Evolutionary conservation across 2,888 invertebrate genomes (phyloP).

Genomic region (Schrankia costaestrigalis): DNA sequence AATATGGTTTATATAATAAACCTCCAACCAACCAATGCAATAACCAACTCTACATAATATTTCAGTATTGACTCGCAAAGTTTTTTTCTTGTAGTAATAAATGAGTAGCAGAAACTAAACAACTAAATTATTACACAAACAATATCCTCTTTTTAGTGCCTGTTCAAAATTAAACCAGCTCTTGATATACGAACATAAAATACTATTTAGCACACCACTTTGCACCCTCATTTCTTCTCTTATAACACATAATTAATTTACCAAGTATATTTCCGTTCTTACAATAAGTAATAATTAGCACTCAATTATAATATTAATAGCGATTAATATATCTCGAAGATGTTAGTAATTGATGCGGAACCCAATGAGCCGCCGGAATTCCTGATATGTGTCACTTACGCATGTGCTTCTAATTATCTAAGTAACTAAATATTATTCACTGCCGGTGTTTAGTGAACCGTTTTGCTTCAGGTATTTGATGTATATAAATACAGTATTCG

Average conservation of each 20-base stretch:
- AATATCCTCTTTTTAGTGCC: too few species aligned
- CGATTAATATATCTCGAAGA: slow-evolving; percentile 37
- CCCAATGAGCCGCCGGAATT: slow-evolving; percentile 52
- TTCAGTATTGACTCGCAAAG: too few species aligned
- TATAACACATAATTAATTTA: slow-evolving; percentile 15
- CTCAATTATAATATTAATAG: slow-evolving; percentile 45
- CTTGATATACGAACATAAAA: too few species aligned
- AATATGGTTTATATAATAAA: too few species aligned
- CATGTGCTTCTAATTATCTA: slow-evolving; percentile 23
- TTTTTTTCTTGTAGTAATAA: too few species aligned
- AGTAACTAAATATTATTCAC: slow-evolving; percentile 20
- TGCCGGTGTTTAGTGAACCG: slow-evolving; percentile 15
- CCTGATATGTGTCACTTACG: slow-evolving; percentile 31
- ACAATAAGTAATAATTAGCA: slow-evolving; percentile 36
- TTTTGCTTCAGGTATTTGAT: slow-evolving; percentile 2
- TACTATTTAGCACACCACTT: too few species aligned
- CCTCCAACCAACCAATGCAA: too few species aligned
- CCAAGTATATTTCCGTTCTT: slow-evolving; percentile 9
- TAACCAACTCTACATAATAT: too few species aligned
- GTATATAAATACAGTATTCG: neutral
- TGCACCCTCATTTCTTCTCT: too few species aligned
- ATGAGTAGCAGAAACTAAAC: too few species aligned
- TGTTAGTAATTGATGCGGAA: slow-evolving; percentile 54
- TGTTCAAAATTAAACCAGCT: too few species aligned
- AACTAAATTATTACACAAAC: too few species aligned